These are phyloP conservation scores for Zaprionus africanus DNA, from an alignment of 1,140 invertebrate genomes.

Conservation along the genomic window DNA sequence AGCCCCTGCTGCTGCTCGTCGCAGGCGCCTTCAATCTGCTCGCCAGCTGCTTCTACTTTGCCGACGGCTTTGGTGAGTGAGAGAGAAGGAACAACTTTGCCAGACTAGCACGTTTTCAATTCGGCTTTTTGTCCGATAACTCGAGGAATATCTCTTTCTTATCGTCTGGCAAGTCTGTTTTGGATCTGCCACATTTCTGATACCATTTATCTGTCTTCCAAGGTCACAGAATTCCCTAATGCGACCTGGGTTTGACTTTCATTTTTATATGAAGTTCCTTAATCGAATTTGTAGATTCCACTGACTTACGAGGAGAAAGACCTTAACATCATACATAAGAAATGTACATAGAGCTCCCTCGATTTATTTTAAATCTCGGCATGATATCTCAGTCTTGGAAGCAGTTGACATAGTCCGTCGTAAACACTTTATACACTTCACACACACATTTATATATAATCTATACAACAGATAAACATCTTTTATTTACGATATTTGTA, in stretches of 20 bases:
- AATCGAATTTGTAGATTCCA: too few relatives aligned
- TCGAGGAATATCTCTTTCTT: neutral
- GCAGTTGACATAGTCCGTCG: neutral
- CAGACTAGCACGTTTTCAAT: too few relatives aligned
- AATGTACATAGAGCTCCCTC: too few relatives aligned
- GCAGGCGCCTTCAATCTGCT: constrained; percentile 64
- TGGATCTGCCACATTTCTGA: too few relatives aligned
- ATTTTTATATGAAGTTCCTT: too few relatives aligned
- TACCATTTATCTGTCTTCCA: too few relatives aligned
- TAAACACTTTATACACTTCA: neutral
- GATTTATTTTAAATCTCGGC: neutral
- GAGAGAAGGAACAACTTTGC: neutral
- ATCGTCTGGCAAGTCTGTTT: too few relatives aligned
- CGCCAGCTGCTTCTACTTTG: constrained; percentile 79
- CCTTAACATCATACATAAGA: too few relatives aligned
- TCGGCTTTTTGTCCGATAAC: too few relatives aligned
- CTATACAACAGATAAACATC: neutral
- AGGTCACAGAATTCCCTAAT: too few relatives aligned
- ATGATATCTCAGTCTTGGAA: neutral
- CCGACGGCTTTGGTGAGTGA: constrained; percentile 71
- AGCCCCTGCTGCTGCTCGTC: constrained; percentile 58
- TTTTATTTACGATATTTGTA: neutral
- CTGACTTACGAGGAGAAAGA: too few relatives aligned
- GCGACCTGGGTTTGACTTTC: too few relatives aligned
- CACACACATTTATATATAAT: neutral